Percentiles rank a stretch among this genome's conserved stretches.
phyloP scores from a whole-genome alignment of 2,888 invertebrate genomes.

The Macrosoma leucophasiata region DNA sequence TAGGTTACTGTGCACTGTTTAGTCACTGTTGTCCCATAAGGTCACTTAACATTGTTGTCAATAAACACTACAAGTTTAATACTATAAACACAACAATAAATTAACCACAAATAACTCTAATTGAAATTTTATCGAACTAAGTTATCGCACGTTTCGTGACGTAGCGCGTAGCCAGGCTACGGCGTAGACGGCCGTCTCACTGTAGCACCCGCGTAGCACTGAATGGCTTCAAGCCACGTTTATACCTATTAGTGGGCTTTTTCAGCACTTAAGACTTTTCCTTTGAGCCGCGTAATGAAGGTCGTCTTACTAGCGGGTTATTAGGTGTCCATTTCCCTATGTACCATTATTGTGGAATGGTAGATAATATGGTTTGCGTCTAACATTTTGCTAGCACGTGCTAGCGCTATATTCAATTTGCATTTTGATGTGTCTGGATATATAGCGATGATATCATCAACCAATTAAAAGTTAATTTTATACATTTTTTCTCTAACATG shows the following conservation, averaged over 20 bases:
- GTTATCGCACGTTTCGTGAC: slow-evolving; percentile 11
- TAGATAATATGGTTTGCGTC: too few relatives aligned
- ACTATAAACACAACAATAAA: slow-evolving; percentile 5
- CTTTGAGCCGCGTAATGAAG: slow-evolving; percentile 38
- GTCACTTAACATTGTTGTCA: slow-evolving; percentile 5
- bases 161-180: slow-evolving; percentile 8
- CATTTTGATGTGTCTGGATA: too few relatives aligned
- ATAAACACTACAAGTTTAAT: slow-evolving; percentile 1
- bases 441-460: too few relatives aligned
- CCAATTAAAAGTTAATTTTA: too few relatives aligned
- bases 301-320: slow-evolving; percentile 32
- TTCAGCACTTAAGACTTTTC: slow-evolving; percentile 39
- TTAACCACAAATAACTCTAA: slow-evolving; percentile 3
- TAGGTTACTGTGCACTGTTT: slow-evolving; percentile 15
- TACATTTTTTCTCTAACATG: too few relatives aligned
- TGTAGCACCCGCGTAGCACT: slow-evolving; percentile 26
- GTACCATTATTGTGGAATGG: background rate
- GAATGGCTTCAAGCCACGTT: slow-evolving; percentile 28
- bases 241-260: slow-evolving; percentile 36
- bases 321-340: slow-evolving; percentile 20
- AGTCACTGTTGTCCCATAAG: slow-evolving; percentile 9
- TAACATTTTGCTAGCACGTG: too few relatives aligned
- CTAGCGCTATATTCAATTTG: too few relatives aligned
- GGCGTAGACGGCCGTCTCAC: slow-evolving; percentile 45
- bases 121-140: slow-evolving; percentile 6